Percentiles rank a stretch among this genome's conserved stretches.
Evolutionary conservation across 2,888 invertebrate species (phyloP).

Genomic region (Macrophya alboannulata): DNA sequence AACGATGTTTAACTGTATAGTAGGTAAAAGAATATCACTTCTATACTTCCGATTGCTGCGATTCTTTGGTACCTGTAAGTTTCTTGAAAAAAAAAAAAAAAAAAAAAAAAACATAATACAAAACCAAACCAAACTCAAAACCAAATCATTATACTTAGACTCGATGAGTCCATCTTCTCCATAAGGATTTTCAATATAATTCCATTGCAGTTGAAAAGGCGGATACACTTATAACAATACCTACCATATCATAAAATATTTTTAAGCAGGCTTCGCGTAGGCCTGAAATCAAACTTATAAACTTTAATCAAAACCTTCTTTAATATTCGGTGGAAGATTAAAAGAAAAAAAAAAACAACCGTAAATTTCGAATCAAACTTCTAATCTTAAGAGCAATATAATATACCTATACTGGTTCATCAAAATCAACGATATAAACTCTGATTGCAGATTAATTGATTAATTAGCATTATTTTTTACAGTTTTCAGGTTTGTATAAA

Average conservation of each 20-base stretch:
- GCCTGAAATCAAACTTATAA: neutral
- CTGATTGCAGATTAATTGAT: no score
- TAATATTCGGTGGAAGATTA: neutral
- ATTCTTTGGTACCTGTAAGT: constrained; percentile 14
- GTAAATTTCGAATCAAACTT: neutral
- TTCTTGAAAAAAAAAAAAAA: neutral
- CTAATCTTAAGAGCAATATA: neutral
- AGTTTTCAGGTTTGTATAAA: neutral
- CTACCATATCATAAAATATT: constrained; percentile 1
- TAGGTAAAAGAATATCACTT: constrained; percentile 28
- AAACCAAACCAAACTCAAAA: no score
- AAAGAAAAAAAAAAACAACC: neutral
- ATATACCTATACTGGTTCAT: no score
- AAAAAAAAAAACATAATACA: no score
- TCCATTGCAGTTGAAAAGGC: neutral
- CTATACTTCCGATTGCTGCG: constrained; percentile 17
- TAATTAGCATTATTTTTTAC: no score
- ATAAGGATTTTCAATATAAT: neutral
- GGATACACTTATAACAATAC: neutral
- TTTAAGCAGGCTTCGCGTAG: neutral
- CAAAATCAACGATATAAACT: no score
- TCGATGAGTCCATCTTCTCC: no score
- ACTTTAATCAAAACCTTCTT: neutral
- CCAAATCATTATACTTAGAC: no score
- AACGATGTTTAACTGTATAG: constrained; percentile 55